Conservation (phyloP, 2,113 vertebrate genomes). For the Esox niger region DNA sequence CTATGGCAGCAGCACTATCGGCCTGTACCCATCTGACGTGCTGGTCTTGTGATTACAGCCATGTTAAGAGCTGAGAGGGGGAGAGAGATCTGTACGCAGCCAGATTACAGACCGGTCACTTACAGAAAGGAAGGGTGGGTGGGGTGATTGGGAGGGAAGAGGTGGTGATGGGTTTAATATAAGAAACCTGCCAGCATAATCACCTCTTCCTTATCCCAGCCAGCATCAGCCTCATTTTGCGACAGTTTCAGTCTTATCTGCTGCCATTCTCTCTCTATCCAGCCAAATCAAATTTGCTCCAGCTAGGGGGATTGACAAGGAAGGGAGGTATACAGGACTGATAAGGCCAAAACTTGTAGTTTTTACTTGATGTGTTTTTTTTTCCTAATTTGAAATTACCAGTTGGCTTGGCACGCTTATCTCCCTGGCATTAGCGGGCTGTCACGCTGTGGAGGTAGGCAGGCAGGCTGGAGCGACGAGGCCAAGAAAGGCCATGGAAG, state of each 20-base stretch:
- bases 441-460: slow-evolving; percentile 57
- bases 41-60: slow-evolving; percentile 59
- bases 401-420: slow-evolving; percentile 67
- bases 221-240: slow-evolving; percentile 70
- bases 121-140: slow-evolving; percentile 47
- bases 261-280: slow-evolving; percentile 72
- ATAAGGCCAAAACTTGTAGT: slow-evolving; percentile 57
- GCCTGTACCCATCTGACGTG: slow-evolving; percentile 50
- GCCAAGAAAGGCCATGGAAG: slow-evolving; percentile 10
- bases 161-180: slow-evolving; percentile 67
- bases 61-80: slow-evolving; percentile 69
- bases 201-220: slow-evolving; percentile 70
- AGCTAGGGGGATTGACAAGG: slow-evolving; percentile 57
- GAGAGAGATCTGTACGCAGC: slow-evolving; percentile 58
- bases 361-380: slow-evolving; percentile 40
- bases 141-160: slow-evolving; percentile 30
- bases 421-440: slow-evolving; percentile 67
- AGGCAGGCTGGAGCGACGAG: slow-evolving; percentile 26
- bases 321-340: slow-evolving; percentile 57
- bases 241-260: slow-evolving; percentile 74
- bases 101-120: slow-evolving; percentile 70
- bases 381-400: slow-evolving; percentile 67
- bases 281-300: slow-evolving; percentile 73
- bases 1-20: too few species aligned
- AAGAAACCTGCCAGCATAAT: slow-evolving; percentile 70